Evolutionary conservation across 2,888 invertebrate genomes (phyloP), one percentile per base, ranked within the genome.

Genomic region (Xestobium rufovillosum): DNA sequence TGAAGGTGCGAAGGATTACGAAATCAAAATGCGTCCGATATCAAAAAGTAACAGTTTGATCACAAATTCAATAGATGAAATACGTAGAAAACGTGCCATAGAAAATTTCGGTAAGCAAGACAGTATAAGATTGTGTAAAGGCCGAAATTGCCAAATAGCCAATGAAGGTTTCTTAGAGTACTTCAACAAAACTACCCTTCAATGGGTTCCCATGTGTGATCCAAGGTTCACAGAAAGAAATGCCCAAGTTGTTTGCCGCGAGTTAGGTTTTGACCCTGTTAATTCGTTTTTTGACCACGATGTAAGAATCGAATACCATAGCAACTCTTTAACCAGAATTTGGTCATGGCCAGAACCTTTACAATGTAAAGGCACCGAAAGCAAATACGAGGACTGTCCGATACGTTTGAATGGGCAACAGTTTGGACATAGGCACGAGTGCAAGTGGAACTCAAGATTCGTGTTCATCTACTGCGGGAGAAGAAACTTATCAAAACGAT

Each of bases 191-290:
- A 97, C 98, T 2, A 94, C 95, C 0, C 70, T 90, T 11, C 95
- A 96, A 57, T 96, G 95, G 91, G 87, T 95, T 19, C 91, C 97
- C 0, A 81, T 96, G 67, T 98, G 98, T 65, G 98, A 98, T 63
- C 76, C 76, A 28, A 75, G 92, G 40, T 98, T 98, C 61, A 95
- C 95, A 0, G 92, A 96, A 61, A 76, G 95, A 52, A 97, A 96
- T 60, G 96, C 94, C 3, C 86, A 94, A 71, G 96, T 97, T 1
- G 91, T 95, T 0, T 98, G 98, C 57, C 74, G 90, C 13, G 90
- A 96, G 61, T 67, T 98, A 28, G 94, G 94, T 4, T 83, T 83
- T 55, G 88, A 91, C 61, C 80, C 87, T 0, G 73, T 92, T 15
- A 92, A 94, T 60, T 83, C 89, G 0, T 89, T 85, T 59, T 87